phyloP scores from a whole-genome alignment of 2,797 vertebrate genomes.

The Xenops minutus region DNA sequence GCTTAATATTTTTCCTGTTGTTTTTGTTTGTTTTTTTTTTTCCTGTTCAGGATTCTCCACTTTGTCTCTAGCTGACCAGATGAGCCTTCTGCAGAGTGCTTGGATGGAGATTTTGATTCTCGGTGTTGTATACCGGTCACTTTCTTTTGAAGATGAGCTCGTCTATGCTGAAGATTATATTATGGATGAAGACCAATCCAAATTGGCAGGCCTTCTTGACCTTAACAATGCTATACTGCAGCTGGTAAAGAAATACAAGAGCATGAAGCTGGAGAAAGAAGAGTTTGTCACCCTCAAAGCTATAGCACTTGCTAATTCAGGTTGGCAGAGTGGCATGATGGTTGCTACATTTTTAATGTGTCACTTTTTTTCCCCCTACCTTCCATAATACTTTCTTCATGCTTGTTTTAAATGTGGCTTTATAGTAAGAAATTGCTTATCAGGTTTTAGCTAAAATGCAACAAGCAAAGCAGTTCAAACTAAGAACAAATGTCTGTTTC shows the following conservation, averaged over 20 bases:
- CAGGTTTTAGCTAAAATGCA: neutral
- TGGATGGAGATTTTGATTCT: slow-evolving; percentile 99
- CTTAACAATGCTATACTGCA: slow-evolving; percentile 98
- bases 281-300: slow-evolving; percentile 99
- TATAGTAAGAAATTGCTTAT: slow-evolving; percentile 22
- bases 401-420: slow-evolving; percentile 12
- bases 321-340: slow-evolving; percentile 76
- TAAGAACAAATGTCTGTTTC: neutral
- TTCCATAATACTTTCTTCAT: neutral
- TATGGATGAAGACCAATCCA: slow-evolving; percentile 99
- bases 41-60: slow-evolving; percentile 91
- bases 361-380: neutral
- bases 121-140: slow-evolving; percentile 95
- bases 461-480: neutral
- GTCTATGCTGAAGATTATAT: slow-evolving; percentile 99
- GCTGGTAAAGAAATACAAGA: slow-evolving; percentile 97
- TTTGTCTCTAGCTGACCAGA: slow-evolving; percentile 97
- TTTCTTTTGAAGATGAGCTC: slow-evolving; percentile 97
- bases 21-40: neutral
- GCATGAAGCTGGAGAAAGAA: slow-evolving; percentile 98
- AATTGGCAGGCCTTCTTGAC: slow-evolving; percentile 95
- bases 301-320: slow-evolving; percentile 99
- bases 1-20: slow-evolving; percentile 33
- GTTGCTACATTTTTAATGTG: slow-evolving; percentile 57
- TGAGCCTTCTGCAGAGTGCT: slow-evolving; percentile 98